These are phyloP conservation scores for Penaeus chinensis DNA, from an alignment of 1,140 invertebrate genomes.

Conservation along the genomic window DNA sequence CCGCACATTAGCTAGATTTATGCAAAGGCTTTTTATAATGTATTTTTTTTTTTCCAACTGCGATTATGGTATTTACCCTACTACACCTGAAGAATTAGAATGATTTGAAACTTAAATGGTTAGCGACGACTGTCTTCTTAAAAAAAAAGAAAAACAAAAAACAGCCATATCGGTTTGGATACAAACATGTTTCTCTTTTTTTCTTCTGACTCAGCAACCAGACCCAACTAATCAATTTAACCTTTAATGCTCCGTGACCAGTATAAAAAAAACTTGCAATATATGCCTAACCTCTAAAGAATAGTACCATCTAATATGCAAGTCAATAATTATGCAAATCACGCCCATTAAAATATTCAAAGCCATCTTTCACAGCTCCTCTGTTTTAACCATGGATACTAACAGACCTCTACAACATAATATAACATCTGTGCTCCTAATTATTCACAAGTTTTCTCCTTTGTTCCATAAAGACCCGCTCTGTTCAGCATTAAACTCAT, in stretches of 20 bases:
- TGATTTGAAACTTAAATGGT: too few species aligned
- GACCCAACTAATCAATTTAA: neutral
- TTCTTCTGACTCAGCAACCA: neutral
- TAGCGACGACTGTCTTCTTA: too few species aligned
- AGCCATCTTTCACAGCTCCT: slow-evolving; percentile 18
- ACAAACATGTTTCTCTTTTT: neutral
- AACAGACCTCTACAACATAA: slow-evolving; percentile 45
- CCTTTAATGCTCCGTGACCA: neutral
- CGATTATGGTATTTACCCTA: too few species aligned
- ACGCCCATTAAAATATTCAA: slow-evolving; percentile 18
- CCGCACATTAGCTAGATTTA: too few species aligned
- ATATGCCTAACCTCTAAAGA: neutral
- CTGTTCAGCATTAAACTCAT: slow-evolving; percentile 43
- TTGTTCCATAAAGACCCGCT: slow-evolving; percentile 54
- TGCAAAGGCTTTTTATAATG: too few species aligned
- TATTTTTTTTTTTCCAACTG: too few species aligned
- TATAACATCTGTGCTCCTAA: slow-evolving; percentile 47
- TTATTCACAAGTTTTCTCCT: slow-evolving; percentile 54
- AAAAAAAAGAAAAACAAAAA: too few species aligned
- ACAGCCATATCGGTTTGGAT: too few species aligned
- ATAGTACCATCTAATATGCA: slow-evolving; percentile 16
- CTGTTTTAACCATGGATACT: slow-evolving; percentile 12
- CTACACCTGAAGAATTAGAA: too few species aligned
- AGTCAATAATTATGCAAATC: slow-evolving; percentile 25
- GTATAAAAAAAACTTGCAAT: neutral